Evolutionary conservation across 2,113 vertebrate species (phyloP).

Genomic region (Illadopsis cleaveri): DNA sequence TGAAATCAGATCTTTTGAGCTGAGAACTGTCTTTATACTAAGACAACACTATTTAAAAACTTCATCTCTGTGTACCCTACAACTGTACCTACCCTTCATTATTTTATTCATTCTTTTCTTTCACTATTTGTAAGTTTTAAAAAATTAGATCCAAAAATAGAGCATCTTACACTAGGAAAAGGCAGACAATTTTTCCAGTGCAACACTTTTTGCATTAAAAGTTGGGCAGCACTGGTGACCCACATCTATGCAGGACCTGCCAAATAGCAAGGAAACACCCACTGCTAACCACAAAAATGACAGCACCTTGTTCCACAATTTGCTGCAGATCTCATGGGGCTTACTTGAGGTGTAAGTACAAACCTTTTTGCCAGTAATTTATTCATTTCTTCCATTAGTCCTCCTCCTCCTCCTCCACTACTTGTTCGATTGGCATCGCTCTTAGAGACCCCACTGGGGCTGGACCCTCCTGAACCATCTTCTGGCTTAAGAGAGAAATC

Average conservation of each 20-base stretch:
- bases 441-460: constrained; percentile 85
- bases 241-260: background rate
- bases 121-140: background rate
- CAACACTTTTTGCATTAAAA: background rate
- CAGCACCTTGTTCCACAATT: background rate
- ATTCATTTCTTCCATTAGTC: constrained; percentile 99
- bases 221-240: background rate
- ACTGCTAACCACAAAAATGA: background rate
- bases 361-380: constrained; percentile 97
- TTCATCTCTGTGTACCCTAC: background rate
- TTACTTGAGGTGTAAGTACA: background rate
- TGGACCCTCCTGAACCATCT: constrained; percentile 87
- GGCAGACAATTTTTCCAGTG: background rate
- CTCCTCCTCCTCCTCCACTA: constrained; percentile 85
- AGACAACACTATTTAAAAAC: background rate
- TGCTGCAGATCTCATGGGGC: background rate
- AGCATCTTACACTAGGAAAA: background rate
- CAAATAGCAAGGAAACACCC: background rate
- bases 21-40: background rate
- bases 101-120: background rate
- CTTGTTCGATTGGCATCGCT: constrained; percentile 94
- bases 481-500: constrained; percentile 82
- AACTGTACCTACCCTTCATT: background rate
- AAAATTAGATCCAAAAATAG: background rate
- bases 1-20: background rate